A percentile compares a stretch with the other conserved stretches of the same genome.
Conservation (phyloP, 1,140 invertebrate genomes). For the Drosophila parvula region DNA sequence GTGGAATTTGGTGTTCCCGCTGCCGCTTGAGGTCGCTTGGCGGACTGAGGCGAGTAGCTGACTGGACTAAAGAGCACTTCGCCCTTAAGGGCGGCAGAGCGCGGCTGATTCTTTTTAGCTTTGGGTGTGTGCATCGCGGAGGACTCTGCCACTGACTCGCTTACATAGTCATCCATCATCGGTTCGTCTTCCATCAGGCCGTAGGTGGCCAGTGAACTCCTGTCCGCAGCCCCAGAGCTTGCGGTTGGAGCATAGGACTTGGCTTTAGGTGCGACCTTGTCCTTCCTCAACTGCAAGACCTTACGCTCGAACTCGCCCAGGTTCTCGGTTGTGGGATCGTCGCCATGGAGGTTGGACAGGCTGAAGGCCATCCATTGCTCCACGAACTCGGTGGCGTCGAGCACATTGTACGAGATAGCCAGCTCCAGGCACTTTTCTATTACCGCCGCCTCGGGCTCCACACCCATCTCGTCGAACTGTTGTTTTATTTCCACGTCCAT, state of each 20-base stretch:
- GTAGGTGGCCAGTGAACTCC: conserved; percentile 50
- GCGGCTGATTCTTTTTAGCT: conserved; percentile 23
- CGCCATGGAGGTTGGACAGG: conserved; percentile 86
- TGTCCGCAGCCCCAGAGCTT: conserved; percentile 13
- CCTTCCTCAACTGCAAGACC: conserved; percentile 86
- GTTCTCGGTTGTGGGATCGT: conserved; percentile 85
- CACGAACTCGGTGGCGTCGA: conserved; percentile 87
- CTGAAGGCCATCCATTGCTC: conserved; percentile 89
- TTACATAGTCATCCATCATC: conserved; percentile 67
- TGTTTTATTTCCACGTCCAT: conserved; percentile 76
- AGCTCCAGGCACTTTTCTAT: conserved; percentile 85
- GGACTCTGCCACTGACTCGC: conserved; percentile 24
- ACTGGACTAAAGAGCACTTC: conserved; percentile 62
- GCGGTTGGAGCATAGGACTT: conserved; percentile 18
- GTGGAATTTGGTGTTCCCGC: background rate
- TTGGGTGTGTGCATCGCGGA: conserved; percentile 58
- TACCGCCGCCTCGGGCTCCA: conserved; percentile 64
- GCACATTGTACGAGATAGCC: conserved; percentile 86
- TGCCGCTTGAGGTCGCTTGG: conserved; percentile 16
- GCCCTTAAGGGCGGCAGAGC: conserved; percentile 31
- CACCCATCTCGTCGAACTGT: conserved; percentile 81
- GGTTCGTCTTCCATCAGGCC: conserved; percentile 59
- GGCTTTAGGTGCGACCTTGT: conserved; percentile 46
- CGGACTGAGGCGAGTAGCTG: conserved; percentile 63
- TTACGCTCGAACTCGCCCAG: conserved; percentile 87